Percentiles rank a stretch among this genome's conserved stretches.
These are phyloP conservation scores for Nymphalis polychloros DNA, from an alignment of 2,888 invertebrate species.

Conservation along the genomic window DNA sequence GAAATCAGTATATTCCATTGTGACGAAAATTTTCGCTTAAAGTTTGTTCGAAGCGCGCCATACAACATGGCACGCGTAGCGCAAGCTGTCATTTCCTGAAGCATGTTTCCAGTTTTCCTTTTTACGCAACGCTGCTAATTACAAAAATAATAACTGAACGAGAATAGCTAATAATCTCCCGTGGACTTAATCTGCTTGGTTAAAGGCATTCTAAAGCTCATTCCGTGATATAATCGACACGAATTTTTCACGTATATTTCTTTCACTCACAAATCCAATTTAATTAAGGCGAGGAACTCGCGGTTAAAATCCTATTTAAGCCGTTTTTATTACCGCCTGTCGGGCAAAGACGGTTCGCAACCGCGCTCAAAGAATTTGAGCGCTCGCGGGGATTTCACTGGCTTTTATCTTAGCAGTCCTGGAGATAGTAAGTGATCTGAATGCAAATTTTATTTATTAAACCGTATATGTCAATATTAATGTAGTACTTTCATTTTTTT, in stretches of 20 bases:
- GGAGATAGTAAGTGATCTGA: slow-evolving; percentile 68
- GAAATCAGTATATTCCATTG: slow-evolving; percentile 1
- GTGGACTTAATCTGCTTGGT: slow-evolving; percentile 63
- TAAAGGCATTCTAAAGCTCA: slow-evolving; percentile 70
- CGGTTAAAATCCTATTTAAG: slow-evolving; percentile 82
- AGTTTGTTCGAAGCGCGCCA: background rate
- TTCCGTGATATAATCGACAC: slow-evolving; percentile 77
- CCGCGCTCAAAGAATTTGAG: slow-evolving; percentile 76
- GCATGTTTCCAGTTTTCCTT: slow-evolving; percentile 46
- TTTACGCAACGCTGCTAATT: slow-evolving; percentile 45
- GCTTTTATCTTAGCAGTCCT: slow-evolving; percentile 71
- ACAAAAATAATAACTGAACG: slow-evolving; percentile 16
- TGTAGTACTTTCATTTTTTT: slow-evolving; percentile 7
- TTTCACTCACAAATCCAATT: slow-evolving; percentile 81
- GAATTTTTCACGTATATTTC: slow-evolving; percentile 80
- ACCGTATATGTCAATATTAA: slow-evolving; percentile 14
- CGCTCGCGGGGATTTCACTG: slow-evolving; percentile 71
- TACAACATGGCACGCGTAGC: slow-evolving; percentile 42
- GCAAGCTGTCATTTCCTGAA: slow-evolving; percentile 69
- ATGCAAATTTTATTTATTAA: slow-evolving; percentile 68
- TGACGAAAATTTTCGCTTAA: background rate
- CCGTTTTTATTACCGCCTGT: slow-evolving; percentile 81
- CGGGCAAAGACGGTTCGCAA: slow-evolving; percentile 78
- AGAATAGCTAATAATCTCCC: slow-evolving; percentile 5
- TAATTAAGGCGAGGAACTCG: slow-evolving; percentile 81